phyloP scores from a whole-genome alignment of 2,797 vertebrate genomes.

The Aulostomus chinensis region DNA sequence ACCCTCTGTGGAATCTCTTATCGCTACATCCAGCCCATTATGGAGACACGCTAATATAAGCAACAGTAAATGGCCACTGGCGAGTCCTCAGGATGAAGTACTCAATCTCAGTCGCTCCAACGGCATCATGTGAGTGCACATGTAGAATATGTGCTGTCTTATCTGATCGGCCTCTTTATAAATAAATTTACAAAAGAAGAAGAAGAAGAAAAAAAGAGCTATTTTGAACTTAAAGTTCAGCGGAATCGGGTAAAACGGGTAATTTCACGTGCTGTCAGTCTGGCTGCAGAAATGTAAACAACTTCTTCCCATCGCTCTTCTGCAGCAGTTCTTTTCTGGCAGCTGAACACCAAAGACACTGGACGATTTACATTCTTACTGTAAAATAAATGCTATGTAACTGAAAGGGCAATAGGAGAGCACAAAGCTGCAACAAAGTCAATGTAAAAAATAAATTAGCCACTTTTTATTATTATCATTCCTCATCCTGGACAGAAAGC shows the following conservation, averaged over 20 bases:
- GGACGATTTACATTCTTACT: background rate
- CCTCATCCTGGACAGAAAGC: no score
- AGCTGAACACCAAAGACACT: no score
- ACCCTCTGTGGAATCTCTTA: slow-evolving; percentile 20
- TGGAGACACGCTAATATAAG: slow-evolving; percentile 22
- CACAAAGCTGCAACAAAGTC: no score
- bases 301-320: background rate
- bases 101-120: slow-evolving; percentile 1
- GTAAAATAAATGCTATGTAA: no score
- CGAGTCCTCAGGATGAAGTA: background rate
- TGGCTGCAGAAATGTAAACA: slow-evolving; percentile 10
- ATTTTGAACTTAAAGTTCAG: slow-evolving; percentile 6
- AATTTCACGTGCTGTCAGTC: background rate
- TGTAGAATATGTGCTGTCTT: background rate
- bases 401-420: no score
- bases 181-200: no score
- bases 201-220: no score
- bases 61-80: slow-evolving; percentile 19
- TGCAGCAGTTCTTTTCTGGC: no score
- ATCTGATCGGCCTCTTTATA: slow-evolving; percentile 13
- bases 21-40: slow-evolving; percentile 15
- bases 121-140: slow-evolving; percentile 9
- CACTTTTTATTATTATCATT: no score
- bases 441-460: no score
- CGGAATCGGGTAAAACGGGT: background rate